Base-by-base conservation (phyloP, 1,140 invertebrate genomes). In the Nephotettix cincticeps region DNA sequence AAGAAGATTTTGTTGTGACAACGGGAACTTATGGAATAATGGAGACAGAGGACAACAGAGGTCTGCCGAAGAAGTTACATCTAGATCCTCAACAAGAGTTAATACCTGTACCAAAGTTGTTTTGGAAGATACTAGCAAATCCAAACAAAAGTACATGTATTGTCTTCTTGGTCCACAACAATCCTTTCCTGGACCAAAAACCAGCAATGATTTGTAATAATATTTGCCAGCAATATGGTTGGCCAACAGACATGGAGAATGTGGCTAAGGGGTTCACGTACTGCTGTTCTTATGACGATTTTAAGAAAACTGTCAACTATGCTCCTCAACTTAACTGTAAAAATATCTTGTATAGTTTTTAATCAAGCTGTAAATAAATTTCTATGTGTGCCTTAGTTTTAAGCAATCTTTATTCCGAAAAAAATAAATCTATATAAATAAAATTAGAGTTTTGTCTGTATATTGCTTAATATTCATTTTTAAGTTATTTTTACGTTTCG, bases 21-120 rank as follows among this genome's bases (percentile, higher is more conserved):
- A 67, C 64, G 13, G 64, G 64, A 40, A 67, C 64, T 23, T 67
- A 21, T 25, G 64, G 64, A 21, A 27, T 67, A 4, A 19, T 67
- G 32, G 23, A 40, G 19, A 1, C 25, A 45, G 40, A 67, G 6
- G 64, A 43, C 32, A 25, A 6, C 17, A 19, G 30, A 11, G 40
- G 40, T 11, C 1, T 1, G 1, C 1, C 23, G 1, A 2, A 67
- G 27, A 67, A 67, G 17, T 23, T 67, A 43, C 45, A 67, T 28
- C 40, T 67, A 9, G 64, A 67, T 14, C 64, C 64, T 1, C 17
- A n/a, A 17, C 32, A 67, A 25, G 64, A 67, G 36, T 28, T 45
- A 17, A 40, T 67, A 25, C 64, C 64, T 9, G 64, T 67, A 1
- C 64, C 64, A 25, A 14, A 29, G 40, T 45, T 43, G 21, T 45